A percentile compares a stretch with the other conserved stretches of the same genome.
Evolutionary conservation across 2,113 vertebrate genomes (phyloP).

Genomic region (Platichthys stellatus): DNA sequence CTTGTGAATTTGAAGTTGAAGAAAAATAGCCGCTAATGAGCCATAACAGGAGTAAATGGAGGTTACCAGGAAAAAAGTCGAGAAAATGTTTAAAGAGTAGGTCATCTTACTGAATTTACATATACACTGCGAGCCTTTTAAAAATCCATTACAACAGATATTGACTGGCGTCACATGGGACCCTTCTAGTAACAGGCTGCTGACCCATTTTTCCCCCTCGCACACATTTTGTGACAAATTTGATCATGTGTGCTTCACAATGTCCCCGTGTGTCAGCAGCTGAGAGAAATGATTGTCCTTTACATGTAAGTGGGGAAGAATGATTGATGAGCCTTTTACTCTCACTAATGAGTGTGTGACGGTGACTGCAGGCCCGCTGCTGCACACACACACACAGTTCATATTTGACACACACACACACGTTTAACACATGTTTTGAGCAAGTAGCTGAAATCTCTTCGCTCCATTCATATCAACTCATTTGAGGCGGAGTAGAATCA

Average conservation of each 20-base stretch:
- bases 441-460: background rate
- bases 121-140: constrained; percentile 38
- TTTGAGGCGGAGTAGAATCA: background rate
- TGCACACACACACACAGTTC: constrained; percentile 4
- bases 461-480: background rate
- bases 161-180: constrained; percentile 30
- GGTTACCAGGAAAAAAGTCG: constrained; percentile 17
- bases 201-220: constrained; percentile 56
- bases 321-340: constrained; percentile 59
- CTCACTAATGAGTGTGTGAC: constrained; percentile 58
- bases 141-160: constrained; percentile 49
- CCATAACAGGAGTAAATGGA: constrained; percentile 48
- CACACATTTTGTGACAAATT: constrained; percentile 58
- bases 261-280: constrained; percentile 23
- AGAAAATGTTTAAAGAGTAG: constrained; percentile 13
- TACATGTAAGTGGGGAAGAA: constrained; percentile 23
- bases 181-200: constrained; percentile 40
- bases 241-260: constrained; percentile 43
- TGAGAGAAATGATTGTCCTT: constrained; percentile 42
- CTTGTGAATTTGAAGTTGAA: constrained; percentile 17
- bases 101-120: constrained; percentile 32
- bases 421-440: background rate
- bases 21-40: constrained; percentile 53
- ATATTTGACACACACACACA: constrained; percentile 5
- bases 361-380: constrained; percentile 49